Evolutionary conservation across 1,140 invertebrate species (phyloP).

Genomic region (Drosophila auraria): DNA sequence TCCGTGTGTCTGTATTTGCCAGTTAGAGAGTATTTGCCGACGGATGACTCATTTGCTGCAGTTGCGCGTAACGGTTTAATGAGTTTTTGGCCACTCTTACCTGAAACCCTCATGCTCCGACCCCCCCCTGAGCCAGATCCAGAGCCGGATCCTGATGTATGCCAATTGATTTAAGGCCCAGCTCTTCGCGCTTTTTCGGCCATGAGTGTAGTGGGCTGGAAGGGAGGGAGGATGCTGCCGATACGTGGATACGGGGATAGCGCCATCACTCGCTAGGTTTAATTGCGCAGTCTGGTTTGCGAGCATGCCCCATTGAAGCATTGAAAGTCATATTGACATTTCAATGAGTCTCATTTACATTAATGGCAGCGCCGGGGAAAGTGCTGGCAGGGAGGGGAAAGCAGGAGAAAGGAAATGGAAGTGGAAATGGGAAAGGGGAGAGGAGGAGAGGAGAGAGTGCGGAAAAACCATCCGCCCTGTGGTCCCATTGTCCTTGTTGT

Average conservation of each 20-base stretch:
- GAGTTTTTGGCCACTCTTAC: conserved; percentile 62
- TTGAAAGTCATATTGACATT: conserved; percentile 77
- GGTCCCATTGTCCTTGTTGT: conserved; percentile 33
- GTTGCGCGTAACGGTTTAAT: conserved; percentile 69
- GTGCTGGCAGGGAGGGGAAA: neutral
- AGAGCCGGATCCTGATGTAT: neutral
- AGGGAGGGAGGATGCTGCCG: neutral
- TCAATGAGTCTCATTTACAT: conserved; percentile 78
- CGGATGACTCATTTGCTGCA: conserved; percentile 71
- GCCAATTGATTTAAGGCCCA: conserved; percentile 60
- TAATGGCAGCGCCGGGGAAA: conserved; percentile 52
- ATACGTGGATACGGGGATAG: conserved; percentile 12
- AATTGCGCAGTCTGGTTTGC: conserved; percentile 46
- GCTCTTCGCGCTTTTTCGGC: conserved; percentile 29
- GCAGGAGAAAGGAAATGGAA: neutral
- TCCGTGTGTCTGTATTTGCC: conserved; percentile 5
- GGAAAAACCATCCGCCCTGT: conserved; percentile 40
- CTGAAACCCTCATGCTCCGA: neutral
- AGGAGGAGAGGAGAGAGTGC: neutral
- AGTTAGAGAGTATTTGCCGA: conserved; percentile 51
- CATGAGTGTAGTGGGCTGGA: conserved; percentile 26
- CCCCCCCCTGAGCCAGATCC: neutral
- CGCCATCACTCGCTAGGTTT: conserved; percentile 22
- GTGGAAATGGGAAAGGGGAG: neutral
- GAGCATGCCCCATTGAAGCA: conserved; percentile 55